Evolutionary conservation across 2,797 vertebrate species (phyloP), one percentile per base, ranked within the genome.

Genomic region (Pseudomugil tenellus): DNA sequence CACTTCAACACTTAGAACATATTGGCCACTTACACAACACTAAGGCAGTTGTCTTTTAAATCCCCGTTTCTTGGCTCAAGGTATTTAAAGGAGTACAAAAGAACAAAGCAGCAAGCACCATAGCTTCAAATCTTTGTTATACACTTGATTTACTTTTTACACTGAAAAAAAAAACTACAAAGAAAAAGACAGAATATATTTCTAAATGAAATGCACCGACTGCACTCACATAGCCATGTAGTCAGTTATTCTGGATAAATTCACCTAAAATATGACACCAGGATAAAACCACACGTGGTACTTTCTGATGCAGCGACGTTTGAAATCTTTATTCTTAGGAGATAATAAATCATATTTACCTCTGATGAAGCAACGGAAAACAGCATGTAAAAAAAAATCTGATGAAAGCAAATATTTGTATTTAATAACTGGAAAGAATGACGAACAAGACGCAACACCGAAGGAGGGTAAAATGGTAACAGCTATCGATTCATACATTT

Each of bases 1-100:
- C 72, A 83, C 61, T 23, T 77, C 7, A 53, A 87, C 80, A 87
- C 55, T 72, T 48, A 88, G 71, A 70, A 72, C 68, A 87, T 72
- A 73, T 58, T 28, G 70, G 64, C 55, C 72, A 89, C 61, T 58
- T 64, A 86, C 73, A 87, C 75, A 63, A 79, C 66, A 79, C 35
- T 3, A 71, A 88, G 19, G 52, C 69, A 80, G 67, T 65, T 81
- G 71, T 46, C 74, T 66, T 63, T 39, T 65, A n/a, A 34, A 67
- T 21, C 49, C 4, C 32, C 10, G 2, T 70, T 28, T 35, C 25
- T 59, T 49, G 12, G 6, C 55, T 74, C 48, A 5, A 56, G 10
- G 57, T 41, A 63, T 67, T 67, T 39, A 63, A 58, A 43, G 12
- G 51, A 53, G 66, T 43, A 59, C 4, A 64, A 75, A 81, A 28